Conservation (phyloP, 2,113 vertebrate species). For the Varanus komodoensis region DNA sequence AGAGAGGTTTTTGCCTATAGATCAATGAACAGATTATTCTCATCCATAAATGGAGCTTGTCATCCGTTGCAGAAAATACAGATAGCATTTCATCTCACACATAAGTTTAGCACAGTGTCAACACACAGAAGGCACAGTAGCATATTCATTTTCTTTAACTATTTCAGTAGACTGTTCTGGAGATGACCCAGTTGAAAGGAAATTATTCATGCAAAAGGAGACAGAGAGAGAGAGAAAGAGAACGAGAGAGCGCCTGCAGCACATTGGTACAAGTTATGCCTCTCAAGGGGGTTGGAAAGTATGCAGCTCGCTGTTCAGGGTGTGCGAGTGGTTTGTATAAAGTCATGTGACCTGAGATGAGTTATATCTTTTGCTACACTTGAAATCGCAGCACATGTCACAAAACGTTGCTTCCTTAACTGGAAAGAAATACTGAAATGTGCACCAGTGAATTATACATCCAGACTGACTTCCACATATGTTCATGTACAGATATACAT, state of each 20-base stretch:
- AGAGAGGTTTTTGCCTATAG: slow-evolving; percentile 8
- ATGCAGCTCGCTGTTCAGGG: neutral
- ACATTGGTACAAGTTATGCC: neutral
- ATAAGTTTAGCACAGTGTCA: slow-evolving; percentile 22
- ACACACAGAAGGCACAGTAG: neutral
- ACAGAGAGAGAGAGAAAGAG: neutral
- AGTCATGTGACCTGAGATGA: slow-evolving; percentile 20
- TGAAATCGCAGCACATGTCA: slow-evolving; percentile 1
- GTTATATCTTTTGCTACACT: slow-evolving; percentile 26
- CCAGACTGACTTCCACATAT: neutral
- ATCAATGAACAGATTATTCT: slow-evolving; percentile 31
- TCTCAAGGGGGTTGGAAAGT: slow-evolving; percentile 7
- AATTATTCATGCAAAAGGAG: slow-evolving; percentile 41
- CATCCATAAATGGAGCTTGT: slow-evolving; percentile 25
- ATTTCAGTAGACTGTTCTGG: slow-evolving; percentile 40
- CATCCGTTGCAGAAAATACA: neutral
- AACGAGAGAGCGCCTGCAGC: neutral
- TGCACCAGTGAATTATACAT: neutral
- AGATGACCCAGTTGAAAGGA: slow-evolving; percentile 37
- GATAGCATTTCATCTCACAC: slow-evolving; percentile 13
- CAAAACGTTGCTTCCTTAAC: slow-evolving; percentile 28
- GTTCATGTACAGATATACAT: neutral
- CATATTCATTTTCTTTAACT: slow-evolving; percentile 6
- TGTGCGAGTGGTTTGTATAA: neutral
- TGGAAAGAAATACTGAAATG: slow-evolving; percentile 5